Evolutionary conservation across 2,797 vertebrate species (phyloP).

Genomic region (Yasuhikotakia modesta): DNA sequence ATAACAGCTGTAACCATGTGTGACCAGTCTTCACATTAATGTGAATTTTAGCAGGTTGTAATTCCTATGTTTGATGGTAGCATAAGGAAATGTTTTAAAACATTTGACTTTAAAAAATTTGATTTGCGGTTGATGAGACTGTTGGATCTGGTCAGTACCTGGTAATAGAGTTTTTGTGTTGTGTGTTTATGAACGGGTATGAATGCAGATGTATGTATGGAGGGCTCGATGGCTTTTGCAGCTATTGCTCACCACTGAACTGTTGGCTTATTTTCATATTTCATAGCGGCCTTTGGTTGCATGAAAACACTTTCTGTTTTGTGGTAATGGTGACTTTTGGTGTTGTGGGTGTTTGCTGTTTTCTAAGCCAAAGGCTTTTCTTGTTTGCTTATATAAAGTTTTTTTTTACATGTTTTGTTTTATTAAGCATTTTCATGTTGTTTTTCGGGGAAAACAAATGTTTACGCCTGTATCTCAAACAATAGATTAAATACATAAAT

Average conservation of each 20-base stretch:
- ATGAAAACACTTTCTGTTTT: conserved; percentile 53
- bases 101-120: not conserved
- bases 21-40: not conserved
- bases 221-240: conserved; percentile 54
- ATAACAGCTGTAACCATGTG: not conserved
- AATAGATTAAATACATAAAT: conserved; percentile 80
- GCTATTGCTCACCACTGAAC: conserved; percentile 62
- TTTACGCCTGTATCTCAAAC: conserved; percentile 82
- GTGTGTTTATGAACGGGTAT: conserved; percentile 15
- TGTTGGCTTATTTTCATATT: conserved; percentile 61
- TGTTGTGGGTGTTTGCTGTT: conserved; percentile 58
- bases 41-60: conserved; percentile 5
- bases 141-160: conserved; percentile 4
- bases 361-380: conserved; percentile 77
- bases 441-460: conserved; percentile 70
- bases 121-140: conserved; percentile 13
- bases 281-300: conserved; percentile 56
- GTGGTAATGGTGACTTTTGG: conserved; percentile 37
- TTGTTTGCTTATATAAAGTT: conserved; percentile 69
- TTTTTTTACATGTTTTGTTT: conserved; percentile 65
- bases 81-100: not conserved
- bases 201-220: conserved; percentile 46
- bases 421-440: conserved; percentile 62
- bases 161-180: not conserved
- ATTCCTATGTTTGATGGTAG: not conserved